A percentile compares a stretch with the other conserved stretches of the same genome.
These are phyloP conservation scores for Sterna hirundo DNA, from an alignment of 2,113 vertebrate species.

Conservation along the genomic window DNA sequence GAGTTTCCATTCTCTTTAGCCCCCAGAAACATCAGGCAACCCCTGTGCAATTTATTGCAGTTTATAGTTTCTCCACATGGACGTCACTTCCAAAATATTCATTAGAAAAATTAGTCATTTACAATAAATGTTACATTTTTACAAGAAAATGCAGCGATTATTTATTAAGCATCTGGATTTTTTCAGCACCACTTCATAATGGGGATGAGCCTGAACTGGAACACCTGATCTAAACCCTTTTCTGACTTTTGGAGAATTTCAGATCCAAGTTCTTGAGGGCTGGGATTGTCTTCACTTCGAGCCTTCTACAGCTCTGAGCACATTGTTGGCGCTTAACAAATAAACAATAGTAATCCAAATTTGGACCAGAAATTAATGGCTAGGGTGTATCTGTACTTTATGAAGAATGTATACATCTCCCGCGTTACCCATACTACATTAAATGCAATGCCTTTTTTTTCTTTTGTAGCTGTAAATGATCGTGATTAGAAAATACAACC, in stretches of 20 bases:
- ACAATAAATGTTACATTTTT: constrained; percentile 49
- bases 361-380: constrained; percentile 22
- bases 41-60: constrained; percentile 35
- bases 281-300: constrained; percentile 6
- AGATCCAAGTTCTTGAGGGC: constrained; percentile 42
- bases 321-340: constrained; percentile 52
- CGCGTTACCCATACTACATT: background rate
- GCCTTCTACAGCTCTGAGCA: constrained; percentile 26
- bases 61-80: constrained; percentile 33
- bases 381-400: background rate
- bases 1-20: constrained; percentile 4
- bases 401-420: background rate
- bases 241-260: constrained; percentile 37
- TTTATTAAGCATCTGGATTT: constrained; percentile 62
- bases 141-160: constrained; percentile 12
- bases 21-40: constrained; percentile 24
- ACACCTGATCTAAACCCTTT: constrained; percentile 55
- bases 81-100: constrained; percentile 43
- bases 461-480: background rate
- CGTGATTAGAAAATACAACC: background rate
- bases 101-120: constrained; percentile 53
- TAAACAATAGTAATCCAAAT: constrained; percentile 52
- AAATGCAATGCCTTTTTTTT: background rate
- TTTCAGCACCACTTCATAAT: constrained; percentile 65
- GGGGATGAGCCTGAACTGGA: constrained; percentile 56